Conservation (phyloP, 2,888 invertebrate genomes). For the Cephus sareptanus region DNA sequence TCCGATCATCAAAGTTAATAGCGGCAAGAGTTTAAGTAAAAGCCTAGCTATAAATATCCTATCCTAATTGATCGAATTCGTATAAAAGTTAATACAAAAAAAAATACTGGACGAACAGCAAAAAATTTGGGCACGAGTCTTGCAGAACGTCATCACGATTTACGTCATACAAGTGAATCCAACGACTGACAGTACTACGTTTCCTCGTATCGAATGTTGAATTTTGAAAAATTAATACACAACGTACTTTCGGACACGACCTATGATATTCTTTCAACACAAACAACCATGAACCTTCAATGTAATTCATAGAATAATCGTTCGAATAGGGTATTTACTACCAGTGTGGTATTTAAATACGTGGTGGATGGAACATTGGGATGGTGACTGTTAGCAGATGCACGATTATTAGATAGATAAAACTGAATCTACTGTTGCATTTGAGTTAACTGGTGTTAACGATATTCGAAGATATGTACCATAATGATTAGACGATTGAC, state of each 20-base stretch:
- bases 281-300: too few species aligned
- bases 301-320: too few species aligned
- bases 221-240: too few species aligned
- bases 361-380: constrained; percentile 24
- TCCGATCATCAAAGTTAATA: constrained; percentile 15
- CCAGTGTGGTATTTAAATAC: constrained; percentile 24
- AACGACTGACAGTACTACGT: too few species aligned
- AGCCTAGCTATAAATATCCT: constrained; percentile 12
- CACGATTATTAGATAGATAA: constrained; percentile 4
- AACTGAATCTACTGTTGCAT: constrained; percentile 1
- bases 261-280: too few species aligned
- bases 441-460: constrained; percentile 3
- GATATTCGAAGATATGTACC: constrained; percentile 16
- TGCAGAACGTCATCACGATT: background rate
- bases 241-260: too few species aligned
- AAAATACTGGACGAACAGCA: background rate
- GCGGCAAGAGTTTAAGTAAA: background rate
- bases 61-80: constrained; percentile 8
- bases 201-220: too few species aligned
- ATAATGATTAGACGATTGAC: constrained; percentile 18
- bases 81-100: background rate
- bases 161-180: too few species aligned
- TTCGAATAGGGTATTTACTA: constrained; percentile 31
- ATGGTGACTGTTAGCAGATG: background rate
- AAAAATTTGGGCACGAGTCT: constrained; percentile 6